Conservation (phyloP, 2,797 vertebrate genomes). For the Synanceia verrucosa region DNA sequence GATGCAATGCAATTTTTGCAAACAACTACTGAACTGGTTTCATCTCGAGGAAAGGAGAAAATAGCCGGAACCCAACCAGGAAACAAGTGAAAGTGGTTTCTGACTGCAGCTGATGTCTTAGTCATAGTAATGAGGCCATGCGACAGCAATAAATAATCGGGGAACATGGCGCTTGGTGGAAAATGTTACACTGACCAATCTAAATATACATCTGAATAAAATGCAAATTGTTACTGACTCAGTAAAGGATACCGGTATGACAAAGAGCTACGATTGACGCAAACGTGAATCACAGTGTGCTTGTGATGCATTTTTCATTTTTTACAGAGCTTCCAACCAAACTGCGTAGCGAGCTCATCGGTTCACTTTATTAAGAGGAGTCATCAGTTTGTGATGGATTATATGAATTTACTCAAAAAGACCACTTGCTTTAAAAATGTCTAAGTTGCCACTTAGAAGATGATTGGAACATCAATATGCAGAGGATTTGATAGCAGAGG, state of each 20-base stretch:
- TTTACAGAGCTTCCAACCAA: neutral
- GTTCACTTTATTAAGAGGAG: neutral
- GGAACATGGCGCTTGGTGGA: neutral
- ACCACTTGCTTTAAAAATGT: slow-evolving; percentile 35
- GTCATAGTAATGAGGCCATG: neutral
- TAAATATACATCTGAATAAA: neutral
- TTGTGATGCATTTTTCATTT: neutral
- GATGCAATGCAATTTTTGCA: neutral
- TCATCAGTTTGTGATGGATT: neutral
- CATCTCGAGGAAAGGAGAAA: neutral
- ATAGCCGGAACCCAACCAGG: neutral
- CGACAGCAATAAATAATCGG: neutral
- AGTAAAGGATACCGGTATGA: neutral
- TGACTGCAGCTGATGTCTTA: neutral
- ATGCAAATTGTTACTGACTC: neutral
- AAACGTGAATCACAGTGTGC: neutral
- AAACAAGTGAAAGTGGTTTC: neutral
- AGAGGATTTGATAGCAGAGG: slow-evolving; percentile 44
- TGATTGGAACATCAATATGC: slow-evolving; percentile 55
- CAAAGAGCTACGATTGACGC: neutral
- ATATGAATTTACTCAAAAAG: slow-evolving; percentile 14
- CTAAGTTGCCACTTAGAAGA: slow-evolving; percentile 64
- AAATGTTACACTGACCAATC: neutral
- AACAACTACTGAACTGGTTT: neutral
- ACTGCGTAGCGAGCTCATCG: neutral